Conservation (phyloP, 2,113 vertebrate species). For the Glareola pratincola region DNA sequence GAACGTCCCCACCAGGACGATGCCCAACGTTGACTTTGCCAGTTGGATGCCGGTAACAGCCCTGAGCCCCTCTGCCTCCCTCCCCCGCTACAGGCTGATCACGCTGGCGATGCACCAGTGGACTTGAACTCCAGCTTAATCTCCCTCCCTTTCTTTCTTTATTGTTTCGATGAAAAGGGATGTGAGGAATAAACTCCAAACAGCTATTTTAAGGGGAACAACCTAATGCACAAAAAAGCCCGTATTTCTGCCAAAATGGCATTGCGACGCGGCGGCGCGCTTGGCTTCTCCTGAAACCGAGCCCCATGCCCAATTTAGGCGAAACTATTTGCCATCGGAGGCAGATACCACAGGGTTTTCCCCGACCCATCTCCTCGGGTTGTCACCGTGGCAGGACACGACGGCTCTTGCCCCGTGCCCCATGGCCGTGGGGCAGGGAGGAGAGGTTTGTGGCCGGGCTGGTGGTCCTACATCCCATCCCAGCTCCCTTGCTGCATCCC, state of each 20-base stretch:
- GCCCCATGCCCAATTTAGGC: constrained; percentile 23
- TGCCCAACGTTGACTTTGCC: too few relatives aligned
- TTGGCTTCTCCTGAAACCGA: background rate
- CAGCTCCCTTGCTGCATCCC: background rate
- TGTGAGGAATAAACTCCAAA: background rate
- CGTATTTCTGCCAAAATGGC: constrained; percentile 5
- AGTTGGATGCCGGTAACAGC: rapidly evolving
- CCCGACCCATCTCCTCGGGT: background rate
- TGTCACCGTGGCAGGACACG: rapidly evolving
- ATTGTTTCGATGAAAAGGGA: background rate
- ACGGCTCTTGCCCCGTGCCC: background rate
- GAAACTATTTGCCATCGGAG: background rate
- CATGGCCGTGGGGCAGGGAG: rapidly evolving
- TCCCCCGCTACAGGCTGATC: background rate
- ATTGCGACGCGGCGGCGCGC: rapidly evolving
- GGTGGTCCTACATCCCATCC: too few relatives aligned
- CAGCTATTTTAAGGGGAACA: constrained; percentile 39
- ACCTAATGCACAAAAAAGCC: constrained; percentile 26
- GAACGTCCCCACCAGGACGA: background rate
- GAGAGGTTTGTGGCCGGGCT: background rate
- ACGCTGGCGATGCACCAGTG: rapidly evolving
- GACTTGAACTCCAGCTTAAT: background rate
- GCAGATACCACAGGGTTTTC: background rate
- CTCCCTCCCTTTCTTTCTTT: background rate
- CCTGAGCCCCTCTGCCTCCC: background rate